Conservation (phyloP, 2,113 vertebrate species). For the Chitala chitala region DNA sequence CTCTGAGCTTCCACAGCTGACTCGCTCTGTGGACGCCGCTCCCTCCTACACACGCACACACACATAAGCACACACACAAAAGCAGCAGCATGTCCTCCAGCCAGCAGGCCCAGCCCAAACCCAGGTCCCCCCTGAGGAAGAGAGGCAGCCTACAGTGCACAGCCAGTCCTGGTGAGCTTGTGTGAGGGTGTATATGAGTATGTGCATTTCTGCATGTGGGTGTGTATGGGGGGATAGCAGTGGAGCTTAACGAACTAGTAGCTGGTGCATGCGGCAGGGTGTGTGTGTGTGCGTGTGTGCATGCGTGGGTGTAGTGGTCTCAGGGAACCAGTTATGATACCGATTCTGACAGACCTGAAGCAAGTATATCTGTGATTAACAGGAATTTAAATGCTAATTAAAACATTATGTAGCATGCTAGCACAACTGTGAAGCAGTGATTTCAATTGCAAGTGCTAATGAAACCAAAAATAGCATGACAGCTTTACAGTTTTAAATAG, state of each 20-base stretch:
- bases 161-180: constrained; percentile 68
- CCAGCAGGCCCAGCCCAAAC: constrained; percentile 54
- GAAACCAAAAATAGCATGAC: neutral
- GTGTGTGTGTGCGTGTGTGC: neutral
- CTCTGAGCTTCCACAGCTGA: neutral
- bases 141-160: constrained; percentile 70
- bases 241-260: constrained; percentile 13
- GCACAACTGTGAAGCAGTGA: too few species aligned
- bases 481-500: neutral
- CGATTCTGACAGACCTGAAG: neutral
- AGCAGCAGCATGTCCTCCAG: constrained; percentile 54
- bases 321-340: neutral
- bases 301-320: neutral
- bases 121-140: constrained; percentile 66
- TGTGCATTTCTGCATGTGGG: too few species aligned
- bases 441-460: neutral
- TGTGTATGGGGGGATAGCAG: neutral
- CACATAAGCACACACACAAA: neutral
- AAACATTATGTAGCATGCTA: too few species aligned
- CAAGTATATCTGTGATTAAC: too few species aligned
- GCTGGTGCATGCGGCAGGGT: neutral
- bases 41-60: neutral
- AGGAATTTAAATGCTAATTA: too few species aligned
- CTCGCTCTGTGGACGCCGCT: neutral
- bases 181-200: constrained; percentile 14